phyloP scores from a whole-genome alignment of 1,140 invertebrate genomes.

The Heliconius hermathena region DNA sequence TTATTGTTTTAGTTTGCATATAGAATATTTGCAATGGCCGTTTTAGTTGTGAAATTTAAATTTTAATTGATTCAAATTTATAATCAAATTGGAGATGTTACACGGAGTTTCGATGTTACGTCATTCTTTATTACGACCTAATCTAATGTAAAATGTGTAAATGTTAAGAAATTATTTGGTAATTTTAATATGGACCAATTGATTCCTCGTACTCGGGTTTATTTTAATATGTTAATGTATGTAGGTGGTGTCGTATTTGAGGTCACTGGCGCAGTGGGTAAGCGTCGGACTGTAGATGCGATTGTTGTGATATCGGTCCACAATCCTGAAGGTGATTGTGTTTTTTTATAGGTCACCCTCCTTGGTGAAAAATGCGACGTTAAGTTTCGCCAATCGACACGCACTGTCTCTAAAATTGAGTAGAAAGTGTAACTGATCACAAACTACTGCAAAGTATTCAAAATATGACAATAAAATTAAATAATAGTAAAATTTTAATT shows the following conservation, averaged over 20 bases:
- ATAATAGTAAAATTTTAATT: too few species aligned
- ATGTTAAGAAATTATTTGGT: conserved; percentile 20
- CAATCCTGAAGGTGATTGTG: too few species aligned
- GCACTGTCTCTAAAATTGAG: too few species aligned
- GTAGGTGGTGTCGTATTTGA: background rate
- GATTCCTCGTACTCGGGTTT: conserved; percentile 1
- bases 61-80: conserved; percentile 4
- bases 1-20: conserved; percentile 13
- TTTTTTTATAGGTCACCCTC: too few species aligned
- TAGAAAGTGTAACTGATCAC: too few species aligned
- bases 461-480: too few species aligned
- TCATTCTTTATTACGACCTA: conserved; percentile 15
- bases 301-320: too few species aligned
- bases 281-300: too few species aligned
- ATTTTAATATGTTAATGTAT: conserved; percentile 17
- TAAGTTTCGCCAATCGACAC: too few species aligned
- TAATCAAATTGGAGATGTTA: conserved; percentile 5
- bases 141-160: conserved; percentile 12
- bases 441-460: too few species aligned
- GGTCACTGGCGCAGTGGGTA: too few species aligned
- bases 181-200: conserved; percentile 18
- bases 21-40: conserved; percentile 3
- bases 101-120: conserved; percentile 4
- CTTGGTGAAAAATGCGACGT: too few species aligned
- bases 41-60: background rate